Evolutionary conservation across 2,888 invertebrate species (phyloP).

Genomic region (Synanthedon formicaeformis): DNA sequence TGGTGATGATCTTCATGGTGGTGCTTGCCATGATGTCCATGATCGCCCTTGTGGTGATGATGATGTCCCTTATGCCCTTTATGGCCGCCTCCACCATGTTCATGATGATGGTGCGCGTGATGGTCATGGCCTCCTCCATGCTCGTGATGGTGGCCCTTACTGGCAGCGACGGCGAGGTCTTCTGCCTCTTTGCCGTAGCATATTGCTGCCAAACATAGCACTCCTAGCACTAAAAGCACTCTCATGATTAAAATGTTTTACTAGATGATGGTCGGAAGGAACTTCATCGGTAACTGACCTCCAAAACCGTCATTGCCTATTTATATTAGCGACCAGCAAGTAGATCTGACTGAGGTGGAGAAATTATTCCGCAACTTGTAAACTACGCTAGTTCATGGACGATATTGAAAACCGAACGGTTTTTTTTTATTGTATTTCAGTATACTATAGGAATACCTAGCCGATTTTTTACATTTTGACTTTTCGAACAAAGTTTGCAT

Average conservation of each 20-base stretch:
- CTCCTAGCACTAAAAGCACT: slow-evolving; percentile 41
- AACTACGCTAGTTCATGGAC: slow-evolving; percentile 53
- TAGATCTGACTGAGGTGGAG: slow-evolving; percentile 36
- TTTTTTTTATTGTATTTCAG: background rate
- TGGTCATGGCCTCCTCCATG: slow-evolving; percentile 77
- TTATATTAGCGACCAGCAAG: slow-evolving; percentile 45
- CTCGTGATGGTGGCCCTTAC: slow-evolving; percentile 62
- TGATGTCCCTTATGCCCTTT: slow-evolving; percentile 83
- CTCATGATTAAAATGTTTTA: slow-evolving; percentile 28
- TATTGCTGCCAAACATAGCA: slow-evolving; percentile 43
- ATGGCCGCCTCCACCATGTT: slow-evolving; percentile 79
- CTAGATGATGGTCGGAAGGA: slow-evolving; percentile 30
- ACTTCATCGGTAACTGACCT: slow-evolving; percentile 56
- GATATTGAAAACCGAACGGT: slow-evolving; percentile 3
- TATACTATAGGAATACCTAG: background rate
- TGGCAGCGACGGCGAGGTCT: slow-evolving; percentile 62
- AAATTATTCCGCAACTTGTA: slow-evolving; percentile 59
- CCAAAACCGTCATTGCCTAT: slow-evolving; percentile 43
- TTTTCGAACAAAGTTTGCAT: background rate
- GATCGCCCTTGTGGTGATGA: slow-evolving; percentile 81
- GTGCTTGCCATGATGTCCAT: slow-evolving; percentile 82
- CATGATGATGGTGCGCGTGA: slow-evolving; percentile 75
- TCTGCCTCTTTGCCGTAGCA: slow-evolving; percentile 36
- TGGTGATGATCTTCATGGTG: slow-evolving; percentile 79
- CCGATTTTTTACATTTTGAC: background rate